These are phyloP conservation scores for Amorpha juglandis DNA, from an alignment of 2,888 invertebrate genomes.

Conservation along the genomic window DNA sequence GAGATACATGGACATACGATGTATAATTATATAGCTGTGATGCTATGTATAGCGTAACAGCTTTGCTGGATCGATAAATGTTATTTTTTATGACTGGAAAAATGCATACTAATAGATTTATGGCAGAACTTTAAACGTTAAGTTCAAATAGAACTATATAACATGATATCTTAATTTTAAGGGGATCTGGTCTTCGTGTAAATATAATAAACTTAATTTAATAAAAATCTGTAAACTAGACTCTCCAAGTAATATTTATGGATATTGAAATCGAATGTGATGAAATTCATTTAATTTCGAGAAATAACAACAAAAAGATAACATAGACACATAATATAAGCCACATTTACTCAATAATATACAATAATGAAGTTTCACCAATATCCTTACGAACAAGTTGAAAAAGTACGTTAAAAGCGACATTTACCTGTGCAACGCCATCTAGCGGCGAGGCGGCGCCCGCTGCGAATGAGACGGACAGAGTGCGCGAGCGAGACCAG, in stretches of 20 bases:
- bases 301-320: neutral
- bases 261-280: neutral
- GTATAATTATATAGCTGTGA: too few relatives aligned
- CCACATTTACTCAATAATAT: neutral
- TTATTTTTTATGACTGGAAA: too few relatives aligned
- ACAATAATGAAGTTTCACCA: neutral
- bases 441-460: constrained; percentile 92
- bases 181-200: too few relatives aligned
- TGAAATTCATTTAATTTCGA: neutral
- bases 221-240: too few relatives aligned
- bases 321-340: constrained; percentile 2
- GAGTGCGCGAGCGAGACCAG: constrained; percentile 95
- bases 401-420: constrained; percentile 14
- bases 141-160: too few relatives aligned
- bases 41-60: too few relatives aligned
- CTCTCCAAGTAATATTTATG: neutral
- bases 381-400: neutral
- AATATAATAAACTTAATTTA: too few relatives aligned
- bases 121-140: too few relatives aligned
- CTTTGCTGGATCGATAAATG: too few relatives aligned
- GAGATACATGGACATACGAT: too few relatives aligned
- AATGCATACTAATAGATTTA: too few relatives aligned
- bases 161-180: too few relatives aligned
- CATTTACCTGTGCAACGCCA: constrained; percentile 85
- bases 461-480: constrained; percentile 93